Base-by-base conservation (phyloP, 2,888 invertebrate species). In the Drosophila fungiperda region DNA sequence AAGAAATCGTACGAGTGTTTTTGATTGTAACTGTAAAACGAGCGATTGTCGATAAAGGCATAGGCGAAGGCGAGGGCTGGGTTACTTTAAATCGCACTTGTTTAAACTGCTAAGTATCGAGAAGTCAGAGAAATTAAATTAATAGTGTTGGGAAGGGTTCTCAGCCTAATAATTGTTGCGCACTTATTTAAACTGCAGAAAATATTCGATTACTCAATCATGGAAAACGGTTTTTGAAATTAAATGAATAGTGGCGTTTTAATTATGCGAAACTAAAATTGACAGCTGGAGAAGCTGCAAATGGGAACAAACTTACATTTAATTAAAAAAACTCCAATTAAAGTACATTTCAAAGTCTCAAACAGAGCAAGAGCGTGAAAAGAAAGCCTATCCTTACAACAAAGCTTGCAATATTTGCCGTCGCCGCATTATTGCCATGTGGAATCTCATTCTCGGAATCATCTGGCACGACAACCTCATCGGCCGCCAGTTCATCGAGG, bases 361-460 rank as follows among this genome's bases (percentile, higher is more conserved):
- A 23, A 32, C 67, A 67, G 29, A 61, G 66, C 35, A 80, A 68
- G 12, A 85, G 48, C 61, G 71, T 70, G 32, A 60, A 80, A 42
- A 77, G 35, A 55, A 68, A 61, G 36, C 38, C 64, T 40, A 54
- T 2, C 17, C 63, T 68, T 32, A 75, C 59, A 59, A 78, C 76
- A 55, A 87, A 35, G 26, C 74, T 74, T 11, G 76, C 50, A 29
- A 80, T 20, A 11, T 66, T 64, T 8, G 68, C 63, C 6, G 79
- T 72, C 1, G 58, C 70, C 17, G 87, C 90, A 45, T 85, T 68
- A n/a, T 83, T 87, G 32, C 93, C 92, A 82, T 92, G 92, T 9
- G 92, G 91, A 64, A 93, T 93, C 72, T 92, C 93, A 53, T 94
- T 94, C 12, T 94, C 90, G 1, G 82, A 76, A 36, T 82, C 84